Evolutionary conservation across 2,797 vertebrate species (phyloP).

Genomic region (Oreochromis mossambicus): DNA sequence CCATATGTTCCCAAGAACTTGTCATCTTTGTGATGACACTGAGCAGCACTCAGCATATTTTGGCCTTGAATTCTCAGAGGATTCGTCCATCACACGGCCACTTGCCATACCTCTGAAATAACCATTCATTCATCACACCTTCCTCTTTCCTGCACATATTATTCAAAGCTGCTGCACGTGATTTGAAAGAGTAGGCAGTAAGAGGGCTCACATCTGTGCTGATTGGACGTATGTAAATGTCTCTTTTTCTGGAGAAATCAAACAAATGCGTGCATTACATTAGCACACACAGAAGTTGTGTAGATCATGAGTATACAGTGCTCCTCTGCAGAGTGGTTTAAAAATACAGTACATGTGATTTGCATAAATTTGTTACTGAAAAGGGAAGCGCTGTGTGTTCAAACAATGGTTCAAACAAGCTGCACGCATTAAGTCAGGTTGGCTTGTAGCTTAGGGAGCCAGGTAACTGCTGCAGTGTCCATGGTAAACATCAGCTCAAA

Average conservation of each 20-base stretch:
- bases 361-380: constrained; percentile 32
- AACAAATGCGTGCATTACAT: neutral
- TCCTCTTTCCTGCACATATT: neutral
- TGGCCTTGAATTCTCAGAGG: neutral
- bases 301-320: neutral
- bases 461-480: neutral
- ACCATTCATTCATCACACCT: neutral
- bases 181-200: neutral
- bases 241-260: constrained; percentile 18
- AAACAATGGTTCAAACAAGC: constrained; percentile 13
- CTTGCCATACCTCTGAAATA: constrained; percentile 15
- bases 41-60: constrained; percentile 35
- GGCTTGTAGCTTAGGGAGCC: neutral
- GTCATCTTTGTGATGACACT: constrained; percentile 50
- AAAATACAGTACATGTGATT: constrained; percentile 19
- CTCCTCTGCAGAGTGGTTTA: neutral
- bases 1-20: constrained; percentile 47
- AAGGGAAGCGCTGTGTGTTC: neutral
- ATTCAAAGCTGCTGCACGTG: neutral
- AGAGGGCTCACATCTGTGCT: constrained; percentile 9
- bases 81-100: neutral
- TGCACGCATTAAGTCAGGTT: neutral
- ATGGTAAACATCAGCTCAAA: neutral
- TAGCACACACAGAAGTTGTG: neutral
- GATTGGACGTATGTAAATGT: constrained; percentile 19